These are phyloP conservation scores for Oceanodroma leucorhoa DNA, from an alignment of 2,797 vertebrate species.

Conservation along the genomic window DNA sequence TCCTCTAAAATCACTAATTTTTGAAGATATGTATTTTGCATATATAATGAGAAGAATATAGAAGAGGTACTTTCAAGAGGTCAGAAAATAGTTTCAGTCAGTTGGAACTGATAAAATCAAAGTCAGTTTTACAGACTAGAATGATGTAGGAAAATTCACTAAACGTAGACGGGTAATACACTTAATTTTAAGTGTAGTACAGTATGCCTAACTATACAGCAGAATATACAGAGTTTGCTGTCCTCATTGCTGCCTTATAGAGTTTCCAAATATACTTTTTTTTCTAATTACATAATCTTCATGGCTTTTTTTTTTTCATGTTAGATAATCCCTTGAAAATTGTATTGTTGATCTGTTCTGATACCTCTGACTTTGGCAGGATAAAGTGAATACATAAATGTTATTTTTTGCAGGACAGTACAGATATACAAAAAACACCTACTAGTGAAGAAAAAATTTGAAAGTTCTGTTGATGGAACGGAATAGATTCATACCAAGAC, in stretches of 20 bases:
- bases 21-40: neutral
- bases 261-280: neutral
- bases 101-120: neutral
- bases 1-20: neutral
- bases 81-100: neutral
- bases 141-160: neutral
- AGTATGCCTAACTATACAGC: neutral
- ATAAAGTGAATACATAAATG: neutral
- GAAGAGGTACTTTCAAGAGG: neutral
- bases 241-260: neutral
- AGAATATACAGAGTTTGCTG: neutral
- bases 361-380: neutral
- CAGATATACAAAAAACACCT: accelerated
- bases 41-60: neutral
- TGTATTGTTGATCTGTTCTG: neutral
- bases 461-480: neutral
- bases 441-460: neutral
- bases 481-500: neutral
- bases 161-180: neutral
- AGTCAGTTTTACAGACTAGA: neutral
- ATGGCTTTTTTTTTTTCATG: neutral
- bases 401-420: neutral
- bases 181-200: neutral
- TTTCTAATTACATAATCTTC: neutral
- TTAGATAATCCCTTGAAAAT: neutral